phyloP scores from a whole-genome alignment of 2,888 invertebrate species.

The Thumatha senex region DNA sequence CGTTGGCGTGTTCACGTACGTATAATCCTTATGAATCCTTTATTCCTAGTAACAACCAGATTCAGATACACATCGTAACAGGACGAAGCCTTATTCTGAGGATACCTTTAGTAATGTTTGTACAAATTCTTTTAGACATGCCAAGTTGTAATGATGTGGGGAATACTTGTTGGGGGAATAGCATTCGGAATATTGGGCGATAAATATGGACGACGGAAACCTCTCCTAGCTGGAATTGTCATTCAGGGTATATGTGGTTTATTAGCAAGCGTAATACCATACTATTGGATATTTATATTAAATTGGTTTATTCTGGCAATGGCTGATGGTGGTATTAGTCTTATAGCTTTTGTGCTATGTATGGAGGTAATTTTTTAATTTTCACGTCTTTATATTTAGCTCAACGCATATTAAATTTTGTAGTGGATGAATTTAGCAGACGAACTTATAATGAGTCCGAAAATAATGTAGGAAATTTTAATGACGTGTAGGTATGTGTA shows the following conservation, averaged over 20 bases:
- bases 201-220: constrained; percentile 83
- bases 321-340: constrained; percentile 85
- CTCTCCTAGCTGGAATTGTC: constrained; percentile 81
- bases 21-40: constrained; percentile 7
- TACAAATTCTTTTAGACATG: constrained; percentile 61
- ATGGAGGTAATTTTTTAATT: constrained; percentile 76
- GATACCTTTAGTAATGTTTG: too few species aligned
- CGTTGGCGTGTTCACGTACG: constrained; percentile 80
- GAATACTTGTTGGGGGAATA: constrained; percentile 84
- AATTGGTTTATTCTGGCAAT: constrained; percentile 83
- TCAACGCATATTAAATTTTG: too few species aligned
- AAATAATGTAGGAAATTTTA: too few species aligned
- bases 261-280: constrained; percentile 78
- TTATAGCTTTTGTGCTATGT: constrained; percentile 86
- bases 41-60: too few species aligned
- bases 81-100: too few species aligned
- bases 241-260: constrained; percentile 80
- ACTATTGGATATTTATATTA: constrained; percentile 79
- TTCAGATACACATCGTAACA: too few species aligned
- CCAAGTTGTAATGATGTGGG: constrained; percentile 85
- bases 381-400: too few species aligned
- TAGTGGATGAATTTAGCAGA: too few species aligned
- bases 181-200: constrained; percentile 85
- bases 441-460: too few species aligned
- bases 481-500: too few species aligned